Conservation (phyloP, 2,888 invertebrate genomes). For the Coleophora flavipennella region DNA sequence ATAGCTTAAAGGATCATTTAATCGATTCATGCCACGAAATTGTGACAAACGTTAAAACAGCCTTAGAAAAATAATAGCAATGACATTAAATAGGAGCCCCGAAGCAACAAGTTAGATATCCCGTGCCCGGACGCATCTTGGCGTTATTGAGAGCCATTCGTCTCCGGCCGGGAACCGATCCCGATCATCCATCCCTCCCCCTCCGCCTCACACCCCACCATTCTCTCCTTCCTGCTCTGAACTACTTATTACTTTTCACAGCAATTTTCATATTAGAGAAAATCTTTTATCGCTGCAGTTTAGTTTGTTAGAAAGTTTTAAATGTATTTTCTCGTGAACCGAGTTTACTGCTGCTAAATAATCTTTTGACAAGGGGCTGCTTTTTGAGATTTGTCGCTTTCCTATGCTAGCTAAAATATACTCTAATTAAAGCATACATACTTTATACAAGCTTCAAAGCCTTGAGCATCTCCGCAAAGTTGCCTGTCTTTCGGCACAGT, state of each 20-base stretch:
- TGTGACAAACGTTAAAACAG: too few relatives aligned
- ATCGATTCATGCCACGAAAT: too few relatives aligned
- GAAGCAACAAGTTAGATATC: conserved; percentile 61
- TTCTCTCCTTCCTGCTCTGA: conserved; percentile 10
- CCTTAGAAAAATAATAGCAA: too few relatives aligned
- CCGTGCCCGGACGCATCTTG: conserved; percentile 46
- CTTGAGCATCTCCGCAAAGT: too few relatives aligned
- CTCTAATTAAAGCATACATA: too few relatives aligned
- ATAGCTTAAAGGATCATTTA: too few relatives aligned
- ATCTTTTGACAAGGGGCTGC: conserved; percentile 7
- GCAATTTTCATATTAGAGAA: conserved; percentile 26
- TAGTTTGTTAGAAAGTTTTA: conserved; percentile 10
- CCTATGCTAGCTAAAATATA: too few relatives aligned
- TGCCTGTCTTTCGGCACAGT: too few relatives aligned
- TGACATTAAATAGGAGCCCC: conserved; percentile 19
- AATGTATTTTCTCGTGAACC: conserved; percentile 18
- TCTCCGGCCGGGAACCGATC: conserved; percentile 39
- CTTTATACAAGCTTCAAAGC: too few relatives aligned
- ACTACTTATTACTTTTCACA: conserved; percentile 23
- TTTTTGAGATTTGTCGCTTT: too few relatives aligned
- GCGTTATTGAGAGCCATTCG: conserved; percentile 50
- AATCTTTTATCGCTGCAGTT: conserved; percentile 19
- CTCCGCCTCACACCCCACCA: conserved; percentile 3
- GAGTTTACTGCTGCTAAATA: conserved; percentile 22
- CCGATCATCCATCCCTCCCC: conserved; percentile 11